These are phyloP conservation scores for Cheilosia grossa DNA, from an alignment of 2,888 invertebrate species.

Conservation along the genomic window DNA sequence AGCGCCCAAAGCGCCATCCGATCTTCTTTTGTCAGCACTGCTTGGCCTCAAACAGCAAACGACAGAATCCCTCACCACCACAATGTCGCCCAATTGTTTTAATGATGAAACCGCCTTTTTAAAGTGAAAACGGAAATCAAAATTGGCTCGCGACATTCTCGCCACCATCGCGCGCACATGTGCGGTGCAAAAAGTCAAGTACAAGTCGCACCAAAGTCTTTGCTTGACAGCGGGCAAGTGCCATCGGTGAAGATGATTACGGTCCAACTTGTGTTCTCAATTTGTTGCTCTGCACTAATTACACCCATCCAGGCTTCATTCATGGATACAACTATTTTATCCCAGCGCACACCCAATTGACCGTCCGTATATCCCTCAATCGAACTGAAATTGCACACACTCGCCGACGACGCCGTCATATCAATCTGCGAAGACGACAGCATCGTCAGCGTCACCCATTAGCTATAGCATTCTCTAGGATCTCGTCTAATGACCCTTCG, in stretches of 20 bases:
- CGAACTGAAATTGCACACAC: slow-evolving; percentile 44
- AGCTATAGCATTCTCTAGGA: slow-evolving; percentile 9
- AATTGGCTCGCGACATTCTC: slow-evolving; percentile 67
- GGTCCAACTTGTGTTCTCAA: slow-evolving; percentile 44
- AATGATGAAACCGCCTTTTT: neutral
- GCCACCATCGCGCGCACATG: slow-evolving; percentile 25
- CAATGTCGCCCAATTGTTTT: neutral
- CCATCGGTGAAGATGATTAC: slow-evolving; percentile 21
- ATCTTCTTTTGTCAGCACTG: no score
- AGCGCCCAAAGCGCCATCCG: no score
- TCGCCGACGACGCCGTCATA: slow-evolving; percentile 9
- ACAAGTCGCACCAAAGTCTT: slow-evolving; percentile 10
- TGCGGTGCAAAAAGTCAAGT: slow-evolving; percentile 3
- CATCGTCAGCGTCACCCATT: slow-evolving; percentile 20
- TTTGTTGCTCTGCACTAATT: slow-evolving; percentile 49
- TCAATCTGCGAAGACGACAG: slow-evolving; percentile 45
- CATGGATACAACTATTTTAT: slow-evolving; percentile 14
- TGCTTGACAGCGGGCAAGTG: slow-evolving; percentile 55
- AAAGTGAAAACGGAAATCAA: slow-evolving; percentile 63
- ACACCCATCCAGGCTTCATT: slow-evolving; percentile 44
- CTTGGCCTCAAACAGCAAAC: neutral
- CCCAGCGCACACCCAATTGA: slow-evolving; percentile 33
- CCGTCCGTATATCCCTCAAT: slow-evolving; percentile 24
- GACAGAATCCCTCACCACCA: neutral
- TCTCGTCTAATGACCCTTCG: slow-evolving; percentile 26